A percentile compares a stretch with the other conserved stretches of the same genome.
Conservation (phyloP, 35 echinoderm and acorn worm genomes). For the Strongylocentrotus purpuratus region DNA sequence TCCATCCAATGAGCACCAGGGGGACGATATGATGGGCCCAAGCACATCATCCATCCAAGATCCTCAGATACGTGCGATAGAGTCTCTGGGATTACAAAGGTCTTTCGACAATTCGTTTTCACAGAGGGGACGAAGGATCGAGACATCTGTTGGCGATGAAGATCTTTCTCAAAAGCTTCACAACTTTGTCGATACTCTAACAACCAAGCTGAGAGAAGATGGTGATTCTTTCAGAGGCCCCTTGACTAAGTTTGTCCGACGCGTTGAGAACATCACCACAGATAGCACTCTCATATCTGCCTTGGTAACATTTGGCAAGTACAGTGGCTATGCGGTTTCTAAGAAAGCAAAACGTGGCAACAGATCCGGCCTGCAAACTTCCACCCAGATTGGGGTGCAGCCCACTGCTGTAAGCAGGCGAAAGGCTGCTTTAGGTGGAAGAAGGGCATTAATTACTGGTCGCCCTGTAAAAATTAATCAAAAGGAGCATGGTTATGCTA, state of each 20-base stretch:
- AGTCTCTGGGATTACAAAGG: not conserved
- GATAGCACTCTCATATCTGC: slow-evolving; percentile 58
- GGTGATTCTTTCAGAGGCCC: slow-evolving; percentile 8
- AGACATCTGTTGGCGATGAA: not conserved
- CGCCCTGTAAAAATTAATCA: slow-evolving; percentile 8
- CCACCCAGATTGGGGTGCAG: slow-evolving; percentile 59
- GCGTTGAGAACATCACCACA: slow-evolving; percentile 39
- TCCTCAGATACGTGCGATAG: not conserved
- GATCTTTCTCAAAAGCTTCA: not conserved
- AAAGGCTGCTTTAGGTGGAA: slow-evolving; percentile 53
- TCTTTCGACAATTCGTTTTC: not conserved
- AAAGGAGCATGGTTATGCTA: slow-evolving; percentile 52
- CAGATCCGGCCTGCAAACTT: not conserved
- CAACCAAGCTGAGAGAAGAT: slow-evolving; percentile 13
- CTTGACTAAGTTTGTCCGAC: slow-evolving; percentile 39
- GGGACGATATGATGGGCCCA: not conserved
- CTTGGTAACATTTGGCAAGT: slow-evolving; percentile 60
- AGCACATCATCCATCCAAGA: not conserved
- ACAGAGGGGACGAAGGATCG: not conserved
- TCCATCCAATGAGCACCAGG: not conserved
- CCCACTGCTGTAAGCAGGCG: slow-evolving; percentile 52
- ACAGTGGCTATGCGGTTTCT: not conserved
- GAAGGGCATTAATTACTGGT: slow-evolving; percentile 27
- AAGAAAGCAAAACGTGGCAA: not conserved
- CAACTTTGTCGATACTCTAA: not conserved